Base-by-base conservation (phyloP, 2,888 invertebrate genomes). In the Melipona beecheii region DNA sequence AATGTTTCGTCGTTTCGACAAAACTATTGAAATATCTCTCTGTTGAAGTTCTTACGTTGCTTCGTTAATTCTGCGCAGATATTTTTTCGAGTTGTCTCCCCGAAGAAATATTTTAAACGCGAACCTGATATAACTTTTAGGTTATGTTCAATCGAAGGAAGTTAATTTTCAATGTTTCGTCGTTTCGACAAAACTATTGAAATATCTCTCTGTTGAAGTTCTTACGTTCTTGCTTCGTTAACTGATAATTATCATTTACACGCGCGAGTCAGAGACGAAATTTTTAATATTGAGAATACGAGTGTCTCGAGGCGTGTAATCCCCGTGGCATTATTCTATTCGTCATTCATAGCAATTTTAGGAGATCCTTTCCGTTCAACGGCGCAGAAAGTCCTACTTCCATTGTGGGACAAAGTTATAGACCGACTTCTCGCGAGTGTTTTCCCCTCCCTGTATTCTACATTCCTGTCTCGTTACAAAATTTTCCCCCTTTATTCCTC, bases 331-430 rank as follows among this genome's bases (percentile, higher is more conserved):
- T 81, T 85, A 81, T 85, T 85, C 81, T 78, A 84, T 80, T 75
- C 78, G 74, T 85, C 75, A 80, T 82, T 86, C 79, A 66, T 79
- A 78, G 74, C 68, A 82, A 85, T 86, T 86, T 77, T 69, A 71
- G 68, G 62, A 70, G 75, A 50, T 75, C 74, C 75, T 82, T 79
- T 72, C 68, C 83, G 82, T 82, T 85, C 86, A 86, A 77, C 86
- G 75, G 83, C 36, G 73, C 79, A 76, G 86, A 83, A 85, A 86
- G 78, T 81, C 74, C 86, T 81, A 82, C 78, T 77, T 85, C 75
- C 72, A 76, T 76, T 85, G 78, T 86, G 58, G 69, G 65, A 74
- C 71, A 81, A 81, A 84, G 81, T 84, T 84, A 77, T 75, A 81
- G 71, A 84, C 84, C 54, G 77, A 75, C 81, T 76, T 84, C 77